These are phyloP conservation scores for Myripristis jacobus DNA, from an alignment of 2,797 vertebrate genomes.

Conservation along the genomic window DNA sequence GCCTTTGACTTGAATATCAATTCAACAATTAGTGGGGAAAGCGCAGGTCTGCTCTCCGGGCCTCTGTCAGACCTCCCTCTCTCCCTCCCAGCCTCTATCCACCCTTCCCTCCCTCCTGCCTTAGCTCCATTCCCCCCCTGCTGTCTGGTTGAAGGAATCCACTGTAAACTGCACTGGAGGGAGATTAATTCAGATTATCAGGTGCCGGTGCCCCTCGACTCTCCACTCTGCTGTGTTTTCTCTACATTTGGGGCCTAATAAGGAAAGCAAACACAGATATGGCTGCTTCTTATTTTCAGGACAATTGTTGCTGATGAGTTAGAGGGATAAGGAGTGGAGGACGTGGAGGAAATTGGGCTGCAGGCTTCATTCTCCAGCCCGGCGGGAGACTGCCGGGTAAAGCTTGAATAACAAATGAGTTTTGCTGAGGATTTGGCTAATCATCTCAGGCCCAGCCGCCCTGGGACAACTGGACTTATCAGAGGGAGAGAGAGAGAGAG, in stretches of 20 bases:
- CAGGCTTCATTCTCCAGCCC: constrained; percentile 66
- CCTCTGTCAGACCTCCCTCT: constrained; percentile 20
- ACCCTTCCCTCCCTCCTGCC: constrained; percentile 12
- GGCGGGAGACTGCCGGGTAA: constrained; percentile 76
- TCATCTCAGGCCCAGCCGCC: constrained; percentile 72
- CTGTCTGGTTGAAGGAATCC: constrained; percentile 60
- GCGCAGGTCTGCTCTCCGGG: constrained; percentile 28
- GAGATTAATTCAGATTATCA: constrained; percentile 86
- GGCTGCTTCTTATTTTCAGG: constrained; percentile 56
- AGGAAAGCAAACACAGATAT: constrained; percentile 75
- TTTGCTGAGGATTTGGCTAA: constrained; percentile 82
- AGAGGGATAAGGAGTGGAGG: constrained; percentile 76
- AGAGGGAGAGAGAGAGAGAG: constrained; percentile 46
- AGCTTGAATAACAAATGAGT: constrained; percentile 85
- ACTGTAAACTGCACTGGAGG: constrained; percentile 63
- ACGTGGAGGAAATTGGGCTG: constrained; percentile 74
- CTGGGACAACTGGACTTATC: constrained; percentile 82
- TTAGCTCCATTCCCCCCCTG: constrained; percentile 25
- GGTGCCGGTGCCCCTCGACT: constrained; percentile 48
- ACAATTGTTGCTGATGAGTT: constrained; percentile 74
- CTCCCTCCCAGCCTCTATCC: background rate
- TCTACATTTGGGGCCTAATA: constrained; percentile 67
- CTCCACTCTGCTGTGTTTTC: constrained; percentile 67
- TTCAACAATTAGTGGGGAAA: constrained; percentile 70
- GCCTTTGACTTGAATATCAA: constrained; percentile 70